A percentile compares a stretch with the other conserved stretches of the same genome.
These are phyloP conservation scores for Crotalus tigris DNA, from an alignment of 2,113 vertebrate species.

Conservation along the genomic window DNA sequence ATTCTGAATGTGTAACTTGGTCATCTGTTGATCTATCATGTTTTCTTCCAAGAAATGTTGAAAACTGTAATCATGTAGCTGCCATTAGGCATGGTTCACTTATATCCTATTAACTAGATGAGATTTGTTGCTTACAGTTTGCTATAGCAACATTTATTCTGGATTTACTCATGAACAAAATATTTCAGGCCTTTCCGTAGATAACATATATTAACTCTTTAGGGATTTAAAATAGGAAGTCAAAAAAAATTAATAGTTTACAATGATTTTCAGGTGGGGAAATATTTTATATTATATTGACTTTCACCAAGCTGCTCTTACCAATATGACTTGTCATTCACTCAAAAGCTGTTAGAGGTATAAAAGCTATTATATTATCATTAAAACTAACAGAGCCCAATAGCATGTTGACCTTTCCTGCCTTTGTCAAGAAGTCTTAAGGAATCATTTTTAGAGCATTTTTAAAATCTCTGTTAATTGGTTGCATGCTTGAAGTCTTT, in stretches of 20 bases:
- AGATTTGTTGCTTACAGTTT: neutral
- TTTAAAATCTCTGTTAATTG: neutral
- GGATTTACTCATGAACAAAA: slow-evolving; percentile 48
- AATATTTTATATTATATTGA: slow-evolving; percentile 44
- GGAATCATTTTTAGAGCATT: slow-evolving; percentile 3
- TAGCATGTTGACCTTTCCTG: accelerated
- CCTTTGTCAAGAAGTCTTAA: neutral
- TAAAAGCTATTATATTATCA: neutral
- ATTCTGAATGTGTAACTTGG: neutral
- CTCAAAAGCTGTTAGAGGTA: neutral
- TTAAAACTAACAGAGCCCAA: neutral
- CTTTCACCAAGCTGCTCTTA: slow-evolving; percentile 14
- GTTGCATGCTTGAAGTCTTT: neutral
- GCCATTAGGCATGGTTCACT: neutral
- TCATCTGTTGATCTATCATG: neutral
- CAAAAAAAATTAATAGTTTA: slow-evolving; percentile 47
- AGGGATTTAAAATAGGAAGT: slow-evolving; percentile 55
- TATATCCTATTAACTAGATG: neutral
- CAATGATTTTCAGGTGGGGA: slow-evolving; percentile 39
- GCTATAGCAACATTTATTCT: slow-evolving; percentile 28
- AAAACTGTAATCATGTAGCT: neutral
- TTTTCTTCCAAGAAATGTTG: neutral
- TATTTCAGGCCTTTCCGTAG: neutral
- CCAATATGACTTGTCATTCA: slow-evolving; percentile 17
- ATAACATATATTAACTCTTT: slow-evolving; percentile 40